These are phyloP conservation scores for Sebastes oblongus DNA, from an alignment of 2,797 vertebrate genomes.

Conservation along the genomic window DNA sequence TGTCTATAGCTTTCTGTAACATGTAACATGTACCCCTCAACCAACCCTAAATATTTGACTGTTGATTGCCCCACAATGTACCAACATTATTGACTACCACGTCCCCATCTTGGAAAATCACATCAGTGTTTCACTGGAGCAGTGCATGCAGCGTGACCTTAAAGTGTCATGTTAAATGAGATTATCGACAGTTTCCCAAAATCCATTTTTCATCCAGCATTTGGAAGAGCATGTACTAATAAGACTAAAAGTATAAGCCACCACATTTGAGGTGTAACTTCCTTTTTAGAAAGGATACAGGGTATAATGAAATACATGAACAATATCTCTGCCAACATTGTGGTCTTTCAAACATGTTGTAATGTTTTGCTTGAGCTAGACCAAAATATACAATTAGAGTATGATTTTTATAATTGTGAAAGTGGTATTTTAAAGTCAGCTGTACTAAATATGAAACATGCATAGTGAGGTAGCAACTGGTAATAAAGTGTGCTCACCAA, in stretches of 20 bases:
- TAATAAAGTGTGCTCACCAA: slow-evolving; percentile 60
- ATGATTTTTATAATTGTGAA: not conserved
- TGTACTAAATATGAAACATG: slow-evolving; percentile 7
- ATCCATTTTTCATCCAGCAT: not conserved
- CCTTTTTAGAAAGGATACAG: not conserved
- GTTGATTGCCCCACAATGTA: not conserved
- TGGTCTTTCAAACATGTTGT: not conserved
- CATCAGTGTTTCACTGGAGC: too few relatives aligned
- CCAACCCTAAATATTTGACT: too few relatives aligned
- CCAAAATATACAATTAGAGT: not conserved
- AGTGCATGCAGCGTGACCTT: too few relatives aligned
- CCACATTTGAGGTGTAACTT: not conserved
- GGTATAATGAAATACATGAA: not conserved
- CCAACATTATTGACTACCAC: not conserved
- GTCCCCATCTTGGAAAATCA: not conserved
- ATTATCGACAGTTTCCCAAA: not conserved
- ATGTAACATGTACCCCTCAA: not conserved
- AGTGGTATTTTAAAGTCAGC: not conserved
- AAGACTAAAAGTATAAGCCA: not conserved
- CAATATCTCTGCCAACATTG: not conserved
- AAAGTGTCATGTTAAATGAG: not conserved
- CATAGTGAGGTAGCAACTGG: not conserved
- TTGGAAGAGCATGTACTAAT: not conserved
- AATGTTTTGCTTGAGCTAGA: not conserved
- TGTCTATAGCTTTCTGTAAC: not conserved